These are phyloP conservation scores for Lithobates pipiens DNA, from an alignment of 2,797 vertebrate species.

Conservation along the genomic window DNA sequence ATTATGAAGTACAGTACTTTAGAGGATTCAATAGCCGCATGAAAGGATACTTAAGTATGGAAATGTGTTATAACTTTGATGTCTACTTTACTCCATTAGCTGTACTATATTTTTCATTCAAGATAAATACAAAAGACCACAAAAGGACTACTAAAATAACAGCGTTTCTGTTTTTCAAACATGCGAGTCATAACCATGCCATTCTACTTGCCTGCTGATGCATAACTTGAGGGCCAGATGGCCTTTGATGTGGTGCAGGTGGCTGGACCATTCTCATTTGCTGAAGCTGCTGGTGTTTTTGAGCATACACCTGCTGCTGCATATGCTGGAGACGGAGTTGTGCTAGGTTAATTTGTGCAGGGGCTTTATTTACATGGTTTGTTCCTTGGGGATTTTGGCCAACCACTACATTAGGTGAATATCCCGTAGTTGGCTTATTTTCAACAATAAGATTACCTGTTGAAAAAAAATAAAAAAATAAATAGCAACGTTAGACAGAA, in stretches of 20 bases:
- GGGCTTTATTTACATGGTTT: constrained; percentile 85
- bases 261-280: constrained; percentile 83
- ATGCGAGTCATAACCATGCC: neutral
- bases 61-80: too few relatives aligned
- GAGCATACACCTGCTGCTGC: constrained; percentile 92
- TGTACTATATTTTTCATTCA: neutral
- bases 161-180: neutral
- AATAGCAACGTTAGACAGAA: neutral
- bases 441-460: constrained; percentile 95
- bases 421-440: constrained; percentile 87
- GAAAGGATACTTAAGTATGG: too few relatives aligned
- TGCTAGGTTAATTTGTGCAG: constrained; percentile 95
- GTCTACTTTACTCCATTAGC: neutral
- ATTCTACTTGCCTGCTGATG: constrained; percentile 88
- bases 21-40: too few relatives aligned
- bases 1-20: too few relatives aligned
- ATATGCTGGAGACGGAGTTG: constrained; percentile 97
- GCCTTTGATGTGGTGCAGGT: constrained; percentile 83
- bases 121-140: neutral
- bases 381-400: constrained; percentile 88
- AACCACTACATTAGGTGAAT: constrained; percentile 87
- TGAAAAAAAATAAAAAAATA: neutral
- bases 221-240: constrained; percentile 82
- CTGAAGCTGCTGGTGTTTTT: constrained; percentile 88
- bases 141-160: neutral